A percentile compares a stretch with the other conserved stretches of the same genome.
phyloP scores from a whole-genome alignment of 2,797 vertebrate species.

The Falco naumanni region DNA sequence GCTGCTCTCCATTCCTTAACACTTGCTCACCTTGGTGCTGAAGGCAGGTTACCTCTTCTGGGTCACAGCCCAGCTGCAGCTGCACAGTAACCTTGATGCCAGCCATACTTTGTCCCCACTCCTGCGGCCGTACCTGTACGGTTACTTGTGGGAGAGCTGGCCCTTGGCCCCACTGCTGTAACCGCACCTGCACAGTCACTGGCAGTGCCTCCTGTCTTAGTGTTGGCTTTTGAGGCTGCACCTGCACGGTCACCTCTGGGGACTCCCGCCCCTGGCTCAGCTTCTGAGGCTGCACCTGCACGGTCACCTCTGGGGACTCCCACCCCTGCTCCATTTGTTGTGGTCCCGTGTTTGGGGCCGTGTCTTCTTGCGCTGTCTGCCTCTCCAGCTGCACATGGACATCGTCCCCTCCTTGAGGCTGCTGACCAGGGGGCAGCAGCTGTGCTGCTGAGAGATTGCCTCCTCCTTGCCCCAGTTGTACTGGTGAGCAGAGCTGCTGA shows the following conservation, averaged over 20 bases:
- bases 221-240: neutral
- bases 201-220: neutral
- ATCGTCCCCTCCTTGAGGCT: neutral
- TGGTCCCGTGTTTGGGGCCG: neutral
- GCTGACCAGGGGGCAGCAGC: neutral
- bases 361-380: neutral
- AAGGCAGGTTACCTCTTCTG: neutral
- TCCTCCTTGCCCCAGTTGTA: neutral
- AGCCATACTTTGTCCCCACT: neutral
- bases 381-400: neutral
- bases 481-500: neutral
- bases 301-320: neutral
- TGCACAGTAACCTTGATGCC: neutral
- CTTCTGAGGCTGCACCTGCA: neutral
- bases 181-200: neutral
- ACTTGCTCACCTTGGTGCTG: neutral
- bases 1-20: neutral
- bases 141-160: neutral
- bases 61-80: neutral
- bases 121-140: neutral
- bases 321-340: neutral
- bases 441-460: neutral
- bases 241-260: neutral
- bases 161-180: neutral
- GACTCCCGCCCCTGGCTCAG: neutral